phyloP scores from a whole-genome alignment of 2,797 vertebrate species.

The Artibeus lituratus region DNA sequence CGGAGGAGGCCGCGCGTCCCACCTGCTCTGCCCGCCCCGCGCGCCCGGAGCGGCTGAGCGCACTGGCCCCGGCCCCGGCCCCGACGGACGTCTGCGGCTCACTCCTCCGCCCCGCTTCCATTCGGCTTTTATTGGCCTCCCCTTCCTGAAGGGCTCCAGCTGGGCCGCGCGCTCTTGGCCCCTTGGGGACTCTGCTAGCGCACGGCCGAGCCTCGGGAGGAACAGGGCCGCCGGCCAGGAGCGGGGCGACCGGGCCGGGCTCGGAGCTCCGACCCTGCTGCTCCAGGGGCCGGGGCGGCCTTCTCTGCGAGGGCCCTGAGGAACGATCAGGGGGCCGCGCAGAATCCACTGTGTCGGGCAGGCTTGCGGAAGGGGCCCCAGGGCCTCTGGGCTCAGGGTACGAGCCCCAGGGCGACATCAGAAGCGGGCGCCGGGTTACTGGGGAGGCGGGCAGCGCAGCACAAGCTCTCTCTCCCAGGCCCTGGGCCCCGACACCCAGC shows the following conservation, averaged over 20 bases:
- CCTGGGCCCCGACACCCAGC: background rate
- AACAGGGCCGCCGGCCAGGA: background rate
- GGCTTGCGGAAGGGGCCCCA: background rate
- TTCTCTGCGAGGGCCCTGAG: background rate
- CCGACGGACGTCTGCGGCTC: background rate
- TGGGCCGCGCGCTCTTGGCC: background rate
- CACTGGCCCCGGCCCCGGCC: background rate
- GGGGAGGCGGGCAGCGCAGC: background rate
- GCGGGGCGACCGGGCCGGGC: background rate
- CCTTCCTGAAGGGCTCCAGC: background rate
- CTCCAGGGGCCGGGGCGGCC: background rate
- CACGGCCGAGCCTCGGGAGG: background rate
- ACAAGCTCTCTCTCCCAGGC: background rate
- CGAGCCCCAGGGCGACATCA: background rate
- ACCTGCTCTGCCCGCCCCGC: background rate
- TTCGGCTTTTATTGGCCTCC: background rate
- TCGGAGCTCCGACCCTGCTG: accelerated
- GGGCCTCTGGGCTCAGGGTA: background rate
- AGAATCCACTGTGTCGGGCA: background rate
- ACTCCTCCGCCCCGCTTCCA: background rate
- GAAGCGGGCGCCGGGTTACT: background rate
- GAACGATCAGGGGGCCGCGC: background rate
- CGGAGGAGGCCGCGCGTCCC: background rate
- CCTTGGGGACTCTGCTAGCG: background rate
- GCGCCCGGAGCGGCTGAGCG: background rate